phyloP scores from a whole-genome alignment of 2,888 invertebrate species.

The Apamea sordens region DNA sequence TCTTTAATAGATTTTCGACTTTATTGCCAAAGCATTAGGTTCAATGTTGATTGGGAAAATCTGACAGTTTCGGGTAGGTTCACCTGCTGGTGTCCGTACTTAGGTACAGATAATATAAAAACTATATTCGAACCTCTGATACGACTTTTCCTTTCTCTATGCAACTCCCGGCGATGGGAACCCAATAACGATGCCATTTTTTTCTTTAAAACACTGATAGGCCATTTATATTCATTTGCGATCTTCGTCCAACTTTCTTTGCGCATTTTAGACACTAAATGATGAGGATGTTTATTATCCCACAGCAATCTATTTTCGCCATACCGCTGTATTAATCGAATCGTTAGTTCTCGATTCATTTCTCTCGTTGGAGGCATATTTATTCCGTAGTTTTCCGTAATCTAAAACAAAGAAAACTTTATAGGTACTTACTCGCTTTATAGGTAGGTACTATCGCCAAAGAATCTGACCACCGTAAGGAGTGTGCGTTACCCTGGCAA shows the following conservation, averaged over 20 bases:
- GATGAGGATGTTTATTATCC: slow-evolving; percentile 17
- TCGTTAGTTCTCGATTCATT: slow-evolving; percentile 20
- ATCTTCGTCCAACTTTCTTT: slow-evolving; percentile 26
- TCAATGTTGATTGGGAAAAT: too few relatives aligned
- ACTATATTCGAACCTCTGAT: slow-evolving; percentile 12
- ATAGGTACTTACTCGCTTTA: background rate
- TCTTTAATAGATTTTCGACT: too few relatives aligned
- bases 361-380: background rate
- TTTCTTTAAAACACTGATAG: slow-evolving; percentile 24
- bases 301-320: slow-evolving; percentile 17
- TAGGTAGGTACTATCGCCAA: too few relatives aligned
- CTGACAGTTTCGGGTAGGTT: too few relatives aligned
- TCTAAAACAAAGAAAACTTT: slow-evolving; percentile 1
- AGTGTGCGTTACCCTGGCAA: too few relatives aligned
- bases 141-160: slow-evolving; percentile 13
- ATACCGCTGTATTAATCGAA: slow-evolving; percentile 22
- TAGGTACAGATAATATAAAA: background rate
- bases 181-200: slow-evolving; percentile 27
- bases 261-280: slow-evolving; percentile 5
- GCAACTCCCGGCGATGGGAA: slow-evolving; percentile 19
- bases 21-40: too few relatives aligned
- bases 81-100: too few relatives aligned
- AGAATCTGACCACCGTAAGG: too few relatives aligned
- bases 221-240: slow-evolving; percentile 8
- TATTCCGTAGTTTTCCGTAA: background rate